A percentile compares a stretch with the other conserved stretches of the same genome.
phyloP scores from a whole-genome alignment of 2,113 vertebrate genomes.

The Rattus rattus region DNA sequence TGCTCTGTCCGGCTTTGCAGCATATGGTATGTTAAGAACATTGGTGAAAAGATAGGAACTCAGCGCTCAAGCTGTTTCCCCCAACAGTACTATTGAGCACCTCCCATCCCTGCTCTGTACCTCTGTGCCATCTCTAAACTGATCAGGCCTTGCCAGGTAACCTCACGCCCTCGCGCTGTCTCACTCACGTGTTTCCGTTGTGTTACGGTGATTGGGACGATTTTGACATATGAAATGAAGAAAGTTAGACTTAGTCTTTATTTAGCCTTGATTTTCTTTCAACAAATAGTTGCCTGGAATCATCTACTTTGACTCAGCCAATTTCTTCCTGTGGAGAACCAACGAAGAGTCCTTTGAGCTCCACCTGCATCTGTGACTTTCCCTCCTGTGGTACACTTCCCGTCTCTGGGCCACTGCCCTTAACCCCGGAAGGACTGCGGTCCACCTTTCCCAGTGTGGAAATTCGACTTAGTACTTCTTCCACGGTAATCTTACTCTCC shows the following conservation, averaged over 20 bases:
- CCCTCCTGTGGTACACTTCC: not conserved
- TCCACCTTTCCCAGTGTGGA: not conserved
- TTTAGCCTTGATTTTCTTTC: not conserved
- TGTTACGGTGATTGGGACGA: not conserved
- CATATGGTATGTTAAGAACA: not conserved
- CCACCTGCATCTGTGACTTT: slow-evolving; percentile 48
- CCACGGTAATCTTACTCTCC: not conserved
- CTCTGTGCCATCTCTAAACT: not conserved
- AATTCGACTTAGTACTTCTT: not conserved
- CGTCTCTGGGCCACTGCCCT: not conserved
- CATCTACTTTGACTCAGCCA: not conserved
- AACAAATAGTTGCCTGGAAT: slow-evolving; percentile 30
- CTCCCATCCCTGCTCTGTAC: not conserved
- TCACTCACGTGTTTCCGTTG: not conserved
- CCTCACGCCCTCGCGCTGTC: not conserved
- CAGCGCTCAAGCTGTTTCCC: not conserved
- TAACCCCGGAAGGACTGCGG: not conserved
- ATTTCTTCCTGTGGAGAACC: not conserved
- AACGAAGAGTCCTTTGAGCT: slow-evolving; percentile 48
- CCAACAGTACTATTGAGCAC: not conserved
- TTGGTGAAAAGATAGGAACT: not conserved
- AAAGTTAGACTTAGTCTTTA: not conserved
- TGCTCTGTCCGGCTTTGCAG: not conserved
- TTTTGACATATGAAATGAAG: slow-evolving; percentile 23
- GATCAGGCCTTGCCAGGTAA: not conserved